Evolutionary conservation across 2,113 vertebrate species (phyloP), one percentile per base, ranked within the genome.

Genomic region (Equus przewalskii): DNA sequence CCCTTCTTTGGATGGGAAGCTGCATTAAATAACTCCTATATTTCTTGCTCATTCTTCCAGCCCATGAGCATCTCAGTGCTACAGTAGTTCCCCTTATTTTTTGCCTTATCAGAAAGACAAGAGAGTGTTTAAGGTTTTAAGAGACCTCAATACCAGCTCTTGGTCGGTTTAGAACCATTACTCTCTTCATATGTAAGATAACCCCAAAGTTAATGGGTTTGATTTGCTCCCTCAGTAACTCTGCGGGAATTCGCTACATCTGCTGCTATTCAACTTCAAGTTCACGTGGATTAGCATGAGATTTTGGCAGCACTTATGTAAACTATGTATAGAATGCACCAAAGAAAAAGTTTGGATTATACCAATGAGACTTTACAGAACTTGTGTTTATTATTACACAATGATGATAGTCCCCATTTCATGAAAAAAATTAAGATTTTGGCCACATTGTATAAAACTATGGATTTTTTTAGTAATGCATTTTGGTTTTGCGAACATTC

Each of bases 241-340:
- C 65, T 92, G 85, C 92, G 85, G 86, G 75, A 87, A 80, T 87
- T 95, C 41, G 76, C 33, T 84, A 22, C 4, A 54, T 72, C 82
- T 33, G 15, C 41, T 92, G 60, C 44, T 8, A 28, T 60, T 91
- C 33, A 91, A 1, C 46, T 69, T 94, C 3, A 6, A 13, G 70
- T 54, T 90, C 41, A 64, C 41, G 44, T 60, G 33, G 51, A 72
- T 90, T 95, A 41, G 21, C 88, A 36, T 81, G 70, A 80, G 65
- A 96, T 80, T 90, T 89, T 93, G 93, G 22, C 30, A 93, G 92
- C 60, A 46, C 92, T 94, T 93, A 36, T 72, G 49, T 94, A 56
- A 91, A 91, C 44, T 80, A 84, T 83, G 41, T 88, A 89, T 83
- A 83, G 56, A 91, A 86, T 91, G 36, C 33, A 95, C 33, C 41